Evolutionary conservation across 2,113 vertebrate species (phyloP).

Genomic region (Semnornis frantzii): DNA sequence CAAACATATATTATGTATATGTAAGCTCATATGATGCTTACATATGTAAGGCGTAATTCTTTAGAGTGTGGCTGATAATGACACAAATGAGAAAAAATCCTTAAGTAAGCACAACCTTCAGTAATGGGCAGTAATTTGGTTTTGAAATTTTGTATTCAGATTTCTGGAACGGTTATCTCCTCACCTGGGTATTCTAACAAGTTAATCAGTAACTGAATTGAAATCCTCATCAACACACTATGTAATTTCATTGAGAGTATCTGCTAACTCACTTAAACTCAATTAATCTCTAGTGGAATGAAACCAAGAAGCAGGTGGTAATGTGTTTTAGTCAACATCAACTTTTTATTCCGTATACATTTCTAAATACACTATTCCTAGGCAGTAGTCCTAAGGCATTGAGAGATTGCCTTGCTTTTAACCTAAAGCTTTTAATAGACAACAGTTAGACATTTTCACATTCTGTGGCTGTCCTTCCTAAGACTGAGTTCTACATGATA

Average conservation of each 20-base stretch:
- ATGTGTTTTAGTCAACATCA: conserved; percentile 19
- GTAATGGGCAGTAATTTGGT: neutral
- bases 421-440: conserved; percentile 11
- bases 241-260: conserved; percentile 50
- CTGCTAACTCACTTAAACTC: conserved; percentile 63
- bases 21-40: neutral
- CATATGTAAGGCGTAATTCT: neutral
- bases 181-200: conserved; percentile 66
- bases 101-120: conserved; percentile 9
- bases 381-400: conserved; percentile 24
- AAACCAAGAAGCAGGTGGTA: conserved; percentile 43
- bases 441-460: neutral
- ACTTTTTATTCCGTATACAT: conserved; percentile 22
- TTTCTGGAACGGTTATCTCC: conserved; percentile 47
- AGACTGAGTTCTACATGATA: neutral
- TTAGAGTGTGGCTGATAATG: neutral
- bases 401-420: conserved; percentile 35
- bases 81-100: neutral
- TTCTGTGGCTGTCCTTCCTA: neutral
- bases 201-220: conserved; percentile 62
- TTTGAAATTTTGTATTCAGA: conserved; percentile 39
- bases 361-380: conserved; percentile 30
- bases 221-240: conserved; percentile 57
- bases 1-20: neutral
- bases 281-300: conserved; percentile 67